Conservation (phyloP, 2,113 vertebrate genomes). For the Lagenorhynchus albirostris region DNA sequence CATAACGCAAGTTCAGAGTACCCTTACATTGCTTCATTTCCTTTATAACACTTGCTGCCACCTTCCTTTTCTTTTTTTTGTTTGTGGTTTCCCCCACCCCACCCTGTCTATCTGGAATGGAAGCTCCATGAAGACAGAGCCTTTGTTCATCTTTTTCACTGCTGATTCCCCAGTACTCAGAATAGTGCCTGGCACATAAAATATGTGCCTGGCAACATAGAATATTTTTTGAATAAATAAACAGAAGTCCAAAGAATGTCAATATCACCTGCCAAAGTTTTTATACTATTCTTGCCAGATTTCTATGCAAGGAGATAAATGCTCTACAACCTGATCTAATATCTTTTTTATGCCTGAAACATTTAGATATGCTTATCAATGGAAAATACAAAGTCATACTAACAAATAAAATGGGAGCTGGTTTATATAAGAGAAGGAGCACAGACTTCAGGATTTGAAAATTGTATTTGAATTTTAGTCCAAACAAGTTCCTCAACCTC, state of each 20-base stretch:
- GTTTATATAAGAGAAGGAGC: background rate
- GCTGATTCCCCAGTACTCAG: background rate
- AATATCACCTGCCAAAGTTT: background rate
- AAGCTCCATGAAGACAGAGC: background rate
- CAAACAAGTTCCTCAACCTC: background rate
- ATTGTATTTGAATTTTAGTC: background rate
- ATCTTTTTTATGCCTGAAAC: background rate
- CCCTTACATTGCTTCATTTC: background rate
- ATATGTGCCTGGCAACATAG: background rate
- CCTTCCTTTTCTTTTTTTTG: background rate
- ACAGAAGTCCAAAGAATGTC: background rate
- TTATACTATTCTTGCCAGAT: background rate
- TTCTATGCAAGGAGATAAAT: background rate
- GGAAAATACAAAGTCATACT: background rate
- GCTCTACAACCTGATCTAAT: background rate
- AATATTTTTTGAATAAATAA: background rate
- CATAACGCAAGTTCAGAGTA: background rate
- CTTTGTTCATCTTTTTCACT: background rate
- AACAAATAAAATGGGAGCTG: constrained; percentile 9
- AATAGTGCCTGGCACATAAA: background rate
- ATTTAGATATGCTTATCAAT: background rate
- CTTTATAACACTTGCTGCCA: background rate
- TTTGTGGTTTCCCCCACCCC: background rate
- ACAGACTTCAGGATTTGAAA: background rate
- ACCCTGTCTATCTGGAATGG: background rate